Evolutionary conservation across 2,888 invertebrate species (phyloP), one percentile per base, ranked within the genome.

Genomic region (Leucoptera coffeella): DNA sequence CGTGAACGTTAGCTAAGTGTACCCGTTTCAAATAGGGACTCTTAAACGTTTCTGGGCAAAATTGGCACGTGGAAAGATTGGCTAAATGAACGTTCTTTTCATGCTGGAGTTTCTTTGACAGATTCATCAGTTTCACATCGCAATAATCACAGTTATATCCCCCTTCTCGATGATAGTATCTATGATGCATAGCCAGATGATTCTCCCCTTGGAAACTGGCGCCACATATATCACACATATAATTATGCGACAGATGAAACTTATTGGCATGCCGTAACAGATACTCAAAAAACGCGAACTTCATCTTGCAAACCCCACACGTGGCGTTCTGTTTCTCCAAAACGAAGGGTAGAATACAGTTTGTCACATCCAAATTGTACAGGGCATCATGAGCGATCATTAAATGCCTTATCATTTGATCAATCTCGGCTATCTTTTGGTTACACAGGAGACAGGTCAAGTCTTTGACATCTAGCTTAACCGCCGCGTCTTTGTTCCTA

Each of bases 191-290:
- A 38, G 57, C 57, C 32, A 69, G 39, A 34, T 67, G 65, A 17
- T 64, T 65, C 31, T 69, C 67, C 0, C 67, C 67, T 42, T 67
- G 69, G 29, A 69, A 69, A 28, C 67, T 67, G 0, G 61, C 60
- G 0, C 67, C 67, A 15, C 69, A 69, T 0, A 67, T 58, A 15
- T 69, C 67, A 20, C 69, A 69, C 3, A 65, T 65, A 20, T 64
- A 69, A 22, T 64, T 61, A n/a, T 69, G 69, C 0, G 56, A 50
- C 0, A 69, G 36, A 30, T 69, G 67, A 12, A 62, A 44, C 29
- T 67, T 69, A 28, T 69, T 69, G 0, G 67, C 62, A 28, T 69
- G 69, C 1, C 67, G 42, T 0, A 69, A 37, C 0, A 69, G 32
- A 28, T 64, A 65, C 33, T 67, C 67, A 27, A 69, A 69, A 42